Evolutionary conservation across 2,888 invertebrate species (phyloP).

Genomic region (Nymphalis c-album): DNA sequence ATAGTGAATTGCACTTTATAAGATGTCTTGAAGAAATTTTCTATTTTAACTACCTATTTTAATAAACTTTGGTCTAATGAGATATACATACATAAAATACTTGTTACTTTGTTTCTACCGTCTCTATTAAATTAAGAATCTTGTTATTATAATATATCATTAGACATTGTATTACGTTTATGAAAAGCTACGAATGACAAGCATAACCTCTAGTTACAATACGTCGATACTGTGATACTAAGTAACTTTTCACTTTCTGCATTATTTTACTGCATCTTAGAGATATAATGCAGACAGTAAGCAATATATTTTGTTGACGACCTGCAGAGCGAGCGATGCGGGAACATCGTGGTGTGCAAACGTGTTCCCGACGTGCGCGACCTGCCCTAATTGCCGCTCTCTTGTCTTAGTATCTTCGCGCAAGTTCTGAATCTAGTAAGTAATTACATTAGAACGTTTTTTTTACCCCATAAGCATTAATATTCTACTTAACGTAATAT

Average conservation of each 20-base stretch:
- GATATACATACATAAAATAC: too few relatives aligned
- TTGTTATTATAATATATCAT: too few relatives aligned
- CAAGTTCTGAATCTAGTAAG: not conserved
- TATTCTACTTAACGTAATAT: not conserved
- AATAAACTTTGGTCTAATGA: too few relatives aligned
- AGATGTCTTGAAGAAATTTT: slow-evolving; percentile 8
- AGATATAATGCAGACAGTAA: slow-evolving; percentile 2
- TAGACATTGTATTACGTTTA: not conserved
- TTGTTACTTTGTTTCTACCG: too few relatives aligned
- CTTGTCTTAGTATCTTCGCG: slow-evolving; percentile 7
- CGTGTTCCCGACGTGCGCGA: slow-evolving; percentile 28
- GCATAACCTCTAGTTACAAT: not conserved
- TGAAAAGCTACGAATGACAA: not conserved
- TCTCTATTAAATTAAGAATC: too few relatives aligned
- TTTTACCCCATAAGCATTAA: not conserved
- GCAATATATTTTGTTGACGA: slow-evolving; percentile 9
- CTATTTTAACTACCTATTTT: too few relatives aligned
- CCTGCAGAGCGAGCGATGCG: slow-evolving; percentile 1
- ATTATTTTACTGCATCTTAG: slow-evolving; percentile 5
- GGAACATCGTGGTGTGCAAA: slow-evolving; percentile 18
- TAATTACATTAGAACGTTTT: not conserved
- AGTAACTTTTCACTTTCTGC: not conserved
- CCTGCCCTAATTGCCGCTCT: slow-evolving; percentile 29
- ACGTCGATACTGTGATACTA: not conserved
- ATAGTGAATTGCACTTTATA: slow-evolving; percentile 27